Evolutionary conservation across 2,797 vertebrate species (phyloP), one percentile per base, ranked within the genome.

Genomic region (Halcyon leucocephala): DNA sequence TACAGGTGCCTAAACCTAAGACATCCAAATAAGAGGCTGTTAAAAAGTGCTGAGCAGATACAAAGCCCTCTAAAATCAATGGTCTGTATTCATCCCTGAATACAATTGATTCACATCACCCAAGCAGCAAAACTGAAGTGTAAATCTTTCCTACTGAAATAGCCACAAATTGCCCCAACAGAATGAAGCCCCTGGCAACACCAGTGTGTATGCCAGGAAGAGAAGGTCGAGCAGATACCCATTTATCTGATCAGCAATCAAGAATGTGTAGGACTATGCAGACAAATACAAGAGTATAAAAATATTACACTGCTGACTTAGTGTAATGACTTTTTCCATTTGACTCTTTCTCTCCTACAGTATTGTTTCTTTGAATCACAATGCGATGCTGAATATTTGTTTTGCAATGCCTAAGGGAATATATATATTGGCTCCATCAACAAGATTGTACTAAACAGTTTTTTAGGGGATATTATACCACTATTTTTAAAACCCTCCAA

Each of bases 21-120:
- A 55, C 17, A 76, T 22, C 49, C 66, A 86, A 94, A 69, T 44
- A 83, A 69, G 42, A 78, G 26, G 76, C 35, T 55, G 26, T 14
- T 82, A 46, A 48, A 87, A 94, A 78, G 61, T 82, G 87, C 89
- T 94, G 73, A 88, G 65, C 37, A 92, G 44, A 67, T 65, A 74
- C 26, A 86, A 93, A 91, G 25, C 14, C 35, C 57, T 88, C 86
- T 95, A 81, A 94, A 96, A 96, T 78, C 95, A 95, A 83, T 88
- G 89, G 54, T 54, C 57, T 78, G 62, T 87, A 81, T 88, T 92
- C 84, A 90, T 66, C 62, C 76, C 79, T 55, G 42, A 94, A 91
- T 55, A 72, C 52, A 91, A 97, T 21, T 91, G 87, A 89, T 78
- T 93, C 76, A 72, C 42, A 86, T 69, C 81, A 91, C 51, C 69